A percentile compares a stretch with the other conserved stretches of the same genome.
These are phyloP conservation scores for Aphelocoma californica DNA, from an alignment of 2,797 vertebrate genomes.

Conservation along the genomic window DNA sequence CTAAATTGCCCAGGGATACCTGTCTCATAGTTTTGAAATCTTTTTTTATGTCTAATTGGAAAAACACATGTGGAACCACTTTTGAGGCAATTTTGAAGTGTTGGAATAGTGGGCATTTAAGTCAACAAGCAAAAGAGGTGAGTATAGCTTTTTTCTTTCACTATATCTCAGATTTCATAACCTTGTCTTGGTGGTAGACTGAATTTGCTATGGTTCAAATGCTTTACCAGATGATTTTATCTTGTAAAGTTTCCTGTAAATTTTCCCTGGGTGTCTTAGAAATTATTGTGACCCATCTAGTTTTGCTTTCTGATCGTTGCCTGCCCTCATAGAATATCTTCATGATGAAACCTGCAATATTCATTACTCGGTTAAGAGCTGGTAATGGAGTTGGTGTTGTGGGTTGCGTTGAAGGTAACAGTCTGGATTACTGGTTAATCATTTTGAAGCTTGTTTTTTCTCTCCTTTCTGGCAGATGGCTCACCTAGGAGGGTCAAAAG, in stretches of 20 bases:
- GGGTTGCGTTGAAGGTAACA: neutral
- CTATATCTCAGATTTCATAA: neutral
- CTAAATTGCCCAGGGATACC: neutral
- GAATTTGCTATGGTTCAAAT: neutral
- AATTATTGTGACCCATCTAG: neutral
- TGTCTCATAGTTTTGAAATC: neutral
- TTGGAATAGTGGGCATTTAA: neutral
- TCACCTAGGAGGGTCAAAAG: neutral
- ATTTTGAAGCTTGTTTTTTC: neutral
- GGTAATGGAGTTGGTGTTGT: neutral
- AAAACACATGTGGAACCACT: neutral
- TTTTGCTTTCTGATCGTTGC: neutral
- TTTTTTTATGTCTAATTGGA: neutral
- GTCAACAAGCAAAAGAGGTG: neutral
- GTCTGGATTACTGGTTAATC: neutral
- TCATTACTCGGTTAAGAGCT: neutral
- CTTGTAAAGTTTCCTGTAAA: neutral
- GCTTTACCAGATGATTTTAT: neutral
- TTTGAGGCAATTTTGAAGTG: neutral
- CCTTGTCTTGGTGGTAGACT: neutral
- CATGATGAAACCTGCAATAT: neutral
- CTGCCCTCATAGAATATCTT: neutral
- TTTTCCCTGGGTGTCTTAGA: neutral
- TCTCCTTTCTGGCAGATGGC: neutral
- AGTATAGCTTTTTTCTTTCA: neutral